phyloP scores from a whole-genome alignment of 2,888 invertebrate genomes.

The Scaptomyza flava region DNA sequence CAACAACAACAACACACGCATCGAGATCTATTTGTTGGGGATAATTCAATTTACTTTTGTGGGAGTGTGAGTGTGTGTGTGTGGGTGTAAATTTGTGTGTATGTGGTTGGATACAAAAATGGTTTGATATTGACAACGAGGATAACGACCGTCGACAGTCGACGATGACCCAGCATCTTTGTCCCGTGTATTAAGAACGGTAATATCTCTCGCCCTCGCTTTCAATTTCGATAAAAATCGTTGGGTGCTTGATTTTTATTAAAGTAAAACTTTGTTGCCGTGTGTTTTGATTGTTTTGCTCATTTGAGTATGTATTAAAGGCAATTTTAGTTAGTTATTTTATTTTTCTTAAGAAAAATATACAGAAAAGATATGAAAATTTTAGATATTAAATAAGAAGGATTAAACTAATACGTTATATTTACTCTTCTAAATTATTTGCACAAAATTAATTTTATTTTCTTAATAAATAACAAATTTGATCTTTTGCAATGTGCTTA shows the following conservation, averaged over 20 bases:
- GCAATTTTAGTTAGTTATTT: neutral
- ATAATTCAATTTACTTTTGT: constrained; percentile 62
- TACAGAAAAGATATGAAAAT: no score
- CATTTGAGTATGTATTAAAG: no score
- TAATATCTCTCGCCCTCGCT: constrained; percentile 45
- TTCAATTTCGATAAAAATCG: constrained; percentile 71
- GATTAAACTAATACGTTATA: no score
- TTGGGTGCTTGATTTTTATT: constrained; percentile 42
- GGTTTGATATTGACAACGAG: constrained; percentile 63
- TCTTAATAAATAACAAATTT: no score
- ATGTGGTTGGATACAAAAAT: constrained; percentile 13
- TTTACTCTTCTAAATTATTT: no score
- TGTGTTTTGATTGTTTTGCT: neutral
- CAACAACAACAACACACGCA: constrained; percentile 8
- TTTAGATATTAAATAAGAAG: no score
- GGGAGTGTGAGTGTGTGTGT: constrained; percentile 26
- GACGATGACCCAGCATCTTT: constrained; percentile 65
- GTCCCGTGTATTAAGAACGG: constrained; percentile 17
- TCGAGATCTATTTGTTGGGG: constrained; percentile 59
- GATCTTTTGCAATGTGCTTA: no score
- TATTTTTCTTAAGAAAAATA: no score
- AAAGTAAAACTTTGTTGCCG: neutral
- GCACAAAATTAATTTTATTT: no score
- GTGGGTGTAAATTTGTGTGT: constrained; percentile 1
- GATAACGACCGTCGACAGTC: constrained; percentile 54